Evolutionary conservation across 2,888 invertebrate genomes (phyloP).

Genomic region (Melipona beecheii): DNA sequence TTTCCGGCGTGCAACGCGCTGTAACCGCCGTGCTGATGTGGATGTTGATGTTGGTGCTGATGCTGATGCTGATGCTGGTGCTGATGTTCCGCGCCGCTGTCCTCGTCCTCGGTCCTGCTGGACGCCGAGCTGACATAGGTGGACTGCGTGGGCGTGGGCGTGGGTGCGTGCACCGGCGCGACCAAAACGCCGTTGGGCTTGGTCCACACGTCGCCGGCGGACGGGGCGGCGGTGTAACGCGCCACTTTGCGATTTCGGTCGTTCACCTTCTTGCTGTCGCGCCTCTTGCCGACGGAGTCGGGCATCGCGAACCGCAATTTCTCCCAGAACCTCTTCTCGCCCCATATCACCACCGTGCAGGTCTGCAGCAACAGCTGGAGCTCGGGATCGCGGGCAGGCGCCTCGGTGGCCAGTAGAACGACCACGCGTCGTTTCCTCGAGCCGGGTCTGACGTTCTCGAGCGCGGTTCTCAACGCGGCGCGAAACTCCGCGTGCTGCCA

Average conservation of each 20-base stretch:
- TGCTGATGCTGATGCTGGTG: constrained; percentile 83
- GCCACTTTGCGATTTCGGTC: constrained; percentile 86
- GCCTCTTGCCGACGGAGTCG: constrained; percentile 87
- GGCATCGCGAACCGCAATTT: constrained; percentile 91
- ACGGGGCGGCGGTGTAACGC: constrained; percentile 90
- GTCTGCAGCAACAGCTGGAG: constrained; percentile 90
- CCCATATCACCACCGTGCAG: constrained; percentile 90
- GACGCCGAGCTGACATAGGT: constrained; percentile 86
- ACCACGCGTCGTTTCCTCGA: constrained; percentile 80
- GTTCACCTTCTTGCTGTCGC: constrained; percentile 84
- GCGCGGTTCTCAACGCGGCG: constrained; percentile 91
- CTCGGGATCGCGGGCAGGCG: constrained; percentile 90
- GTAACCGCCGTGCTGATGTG: constrained; percentile 85
- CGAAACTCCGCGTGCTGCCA: constrained; percentile 93
- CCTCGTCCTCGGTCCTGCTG: constrained; percentile 88
- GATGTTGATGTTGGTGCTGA: constrained; percentile 84
- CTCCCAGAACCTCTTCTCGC: constrained; percentile 94
- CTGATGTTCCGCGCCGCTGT: constrained; percentile 87
- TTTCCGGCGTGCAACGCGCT: constrained; percentile 77
- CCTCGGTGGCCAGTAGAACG: constrained; percentile 87
- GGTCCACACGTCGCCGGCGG: constrained; percentile 89
- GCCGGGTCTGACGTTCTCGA: constrained; percentile 86
- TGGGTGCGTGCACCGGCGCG: constrained; percentile 84
- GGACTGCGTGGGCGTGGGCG: constrained; percentile 88
- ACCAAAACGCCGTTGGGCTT: constrained; percentile 85